Conservation (phyloP, 1,140 invertebrate species). For the Papilio xuthus region DNA sequence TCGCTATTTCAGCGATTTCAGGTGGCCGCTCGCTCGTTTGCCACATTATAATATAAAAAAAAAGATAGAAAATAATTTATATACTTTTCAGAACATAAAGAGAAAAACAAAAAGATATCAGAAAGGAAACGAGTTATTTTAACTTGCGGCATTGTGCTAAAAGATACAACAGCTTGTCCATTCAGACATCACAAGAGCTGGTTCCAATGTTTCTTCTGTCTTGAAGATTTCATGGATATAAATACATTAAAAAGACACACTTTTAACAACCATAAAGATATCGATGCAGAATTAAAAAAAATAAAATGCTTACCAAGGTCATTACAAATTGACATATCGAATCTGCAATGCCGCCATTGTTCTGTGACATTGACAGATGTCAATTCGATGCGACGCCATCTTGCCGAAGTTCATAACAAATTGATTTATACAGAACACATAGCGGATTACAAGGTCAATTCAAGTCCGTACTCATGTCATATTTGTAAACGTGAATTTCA, state of each 20-base stretch:
- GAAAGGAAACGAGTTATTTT: slow-evolving; percentile 64
- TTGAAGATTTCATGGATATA: slow-evolving; percentile 68
- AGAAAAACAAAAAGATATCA: slow-evolving; percentile 58
- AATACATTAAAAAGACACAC: slow-evolving; percentile 57
- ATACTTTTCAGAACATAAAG: neutral
- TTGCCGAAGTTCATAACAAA: slow-evolving; percentile 59
- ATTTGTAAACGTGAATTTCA: slow-evolving; percentile 67
- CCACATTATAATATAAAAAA: no score
- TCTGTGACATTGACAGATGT: slow-evolving; percentile 63
- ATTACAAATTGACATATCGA: slow-evolving; percentile 72
- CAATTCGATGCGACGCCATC: slow-evolving; percentile 58
- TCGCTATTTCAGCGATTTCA: no score
- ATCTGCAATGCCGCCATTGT: slow-evolving; percentile 67
- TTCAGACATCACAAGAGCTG: slow-evolving; percentile 74
- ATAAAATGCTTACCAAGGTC: slow-evolving; percentile 71
- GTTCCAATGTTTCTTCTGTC: slow-evolving; percentile 74
- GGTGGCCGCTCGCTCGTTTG: no score
- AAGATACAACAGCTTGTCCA: slow-evolving; percentile 67
- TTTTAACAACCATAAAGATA: slow-evolving; percentile 48
- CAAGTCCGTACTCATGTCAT: slow-evolving; percentile 65
- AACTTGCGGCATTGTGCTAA: slow-evolving; percentile 60
- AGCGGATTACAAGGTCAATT: slow-evolving; percentile 70
- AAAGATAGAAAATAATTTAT: neutral
- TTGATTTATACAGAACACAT: slow-evolving; percentile 70
- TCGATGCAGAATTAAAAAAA: slow-evolving; percentile 66